These are phyloP conservation scores for Cossypha polioptera DNA, from an alignment of 2,797 vertebrate genomes.

Conservation along the genomic window DNA sequence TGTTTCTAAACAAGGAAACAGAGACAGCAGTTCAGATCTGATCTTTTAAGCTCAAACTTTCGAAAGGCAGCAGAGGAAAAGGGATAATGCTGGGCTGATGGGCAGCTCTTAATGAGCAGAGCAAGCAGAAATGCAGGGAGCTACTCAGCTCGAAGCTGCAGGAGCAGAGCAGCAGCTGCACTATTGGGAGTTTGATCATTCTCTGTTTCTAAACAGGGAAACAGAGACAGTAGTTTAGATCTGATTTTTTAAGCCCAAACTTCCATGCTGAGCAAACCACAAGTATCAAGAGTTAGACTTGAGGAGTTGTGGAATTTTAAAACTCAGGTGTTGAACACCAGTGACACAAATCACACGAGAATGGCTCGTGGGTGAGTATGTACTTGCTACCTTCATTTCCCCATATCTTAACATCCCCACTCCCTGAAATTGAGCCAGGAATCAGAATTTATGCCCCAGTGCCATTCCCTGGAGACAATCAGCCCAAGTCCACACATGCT, in stretches of 20 bases:
- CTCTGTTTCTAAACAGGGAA: background rate
- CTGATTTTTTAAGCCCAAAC: background rate
- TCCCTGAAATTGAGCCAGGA: background rate
- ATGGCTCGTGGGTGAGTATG: background rate
- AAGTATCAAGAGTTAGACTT: background rate
- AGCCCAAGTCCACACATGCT: background rate
- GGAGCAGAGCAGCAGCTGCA: background rate
- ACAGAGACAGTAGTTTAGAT: background rate
- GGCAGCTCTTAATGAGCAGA: background rate
- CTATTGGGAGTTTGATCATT: background rate
- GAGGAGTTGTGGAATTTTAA: background rate
- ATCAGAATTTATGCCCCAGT: background rate
- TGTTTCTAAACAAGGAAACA: background rate
- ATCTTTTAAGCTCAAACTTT: background rate
- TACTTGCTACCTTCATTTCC: background rate
- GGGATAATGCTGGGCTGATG: background rate
- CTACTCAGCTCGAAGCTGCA: background rate
- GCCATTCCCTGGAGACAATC: background rate
- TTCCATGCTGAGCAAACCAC: background rate
- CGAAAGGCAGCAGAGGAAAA: background rate
- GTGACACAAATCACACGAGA: rapidly evolving
- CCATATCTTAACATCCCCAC: rapidly evolving
- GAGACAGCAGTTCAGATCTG: background rate
- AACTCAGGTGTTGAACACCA: background rate
- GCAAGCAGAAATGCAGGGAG: background rate